phyloP scores from a whole-genome alignment of 2,797 vertebrate species.

The Rhadinocentrus ornatus region DNA sequence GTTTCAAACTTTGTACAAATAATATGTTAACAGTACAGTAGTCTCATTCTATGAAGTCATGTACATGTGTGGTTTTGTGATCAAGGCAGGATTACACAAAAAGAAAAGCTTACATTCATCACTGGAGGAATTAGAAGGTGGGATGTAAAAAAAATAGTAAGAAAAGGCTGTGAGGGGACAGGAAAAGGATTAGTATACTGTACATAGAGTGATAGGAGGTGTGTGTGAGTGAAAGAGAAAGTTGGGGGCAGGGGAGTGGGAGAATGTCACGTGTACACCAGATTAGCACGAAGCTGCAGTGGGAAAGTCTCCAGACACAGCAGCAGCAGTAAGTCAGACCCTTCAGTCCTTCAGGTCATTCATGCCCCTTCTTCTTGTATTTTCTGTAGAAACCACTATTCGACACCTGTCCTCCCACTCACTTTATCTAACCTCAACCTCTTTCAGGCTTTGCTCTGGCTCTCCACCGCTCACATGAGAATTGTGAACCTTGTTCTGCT shows the following conservation, averaged over 20 bases:
- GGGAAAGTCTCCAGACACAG: slow-evolving; percentile 59
- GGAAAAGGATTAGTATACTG: slow-evolving; percentile 58
- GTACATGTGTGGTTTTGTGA: slow-evolving; percentile 31
- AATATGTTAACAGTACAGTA: neutral
- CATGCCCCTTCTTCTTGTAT: slow-evolving; percentile 56
- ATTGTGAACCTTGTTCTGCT: neutral
- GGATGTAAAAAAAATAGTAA: slow-evolving; percentile 43
- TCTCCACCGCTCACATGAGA: slow-evolving; percentile 14
- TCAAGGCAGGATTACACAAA: slow-evolving; percentile 26
- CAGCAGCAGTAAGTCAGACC: slow-evolving; percentile 46
- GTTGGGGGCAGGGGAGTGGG: slow-evolving; percentile 45
- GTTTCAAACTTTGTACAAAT: neutral
- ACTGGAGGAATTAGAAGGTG: slow-evolving; percentile 45
- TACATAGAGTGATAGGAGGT: slow-evolving; percentile 50
- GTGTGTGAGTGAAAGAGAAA: slow-evolving; percentile 40
- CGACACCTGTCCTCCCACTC: slow-evolving; percentile 62
- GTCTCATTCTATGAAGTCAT: slow-evolving; percentile 16
- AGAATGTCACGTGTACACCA: slow-evolving; percentile 72
- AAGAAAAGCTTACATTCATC: slow-evolving; percentile 27
- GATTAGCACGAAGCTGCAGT: slow-evolving; percentile 66
- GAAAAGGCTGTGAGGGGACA: slow-evolving; percentile 47
- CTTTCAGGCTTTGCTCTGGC: neutral
- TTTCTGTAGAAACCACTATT: slow-evolving; percentile 44
- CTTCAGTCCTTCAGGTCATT: slow-evolving; percentile 53
- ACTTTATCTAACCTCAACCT: slow-evolving; percentile 40